Percentiles rank a stretch among this genome's conserved stretches.
Conservation (phyloP, 2,888 invertebrate species). For the Odontocerum albicorne region DNA sequence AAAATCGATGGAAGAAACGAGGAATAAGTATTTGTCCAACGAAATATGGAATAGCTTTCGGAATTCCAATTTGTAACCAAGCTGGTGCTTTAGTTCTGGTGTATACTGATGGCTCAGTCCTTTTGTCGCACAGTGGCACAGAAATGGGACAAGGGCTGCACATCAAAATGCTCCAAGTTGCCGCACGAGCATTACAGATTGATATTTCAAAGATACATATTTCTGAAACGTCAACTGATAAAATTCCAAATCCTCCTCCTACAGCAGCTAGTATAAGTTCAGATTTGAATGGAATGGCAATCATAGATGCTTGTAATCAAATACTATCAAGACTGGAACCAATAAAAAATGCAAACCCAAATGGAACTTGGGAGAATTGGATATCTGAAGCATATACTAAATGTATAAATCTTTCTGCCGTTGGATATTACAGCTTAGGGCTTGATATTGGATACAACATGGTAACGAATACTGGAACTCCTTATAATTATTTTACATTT, state of each 20-base stretch:
- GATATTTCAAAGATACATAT: constrained; percentile 75
- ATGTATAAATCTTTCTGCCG: constrained; percentile 77
- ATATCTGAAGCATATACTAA: constrained; percentile 74
- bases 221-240: constrained; percentile 83
- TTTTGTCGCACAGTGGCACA: constrained; percentile 88
- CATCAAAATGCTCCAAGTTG: constrained; percentile 94
- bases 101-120: constrained; percentile 87
- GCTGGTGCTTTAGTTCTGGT: constrained; percentile 84
- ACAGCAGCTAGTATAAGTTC: constrained; percentile 89
- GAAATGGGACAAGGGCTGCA: constrained; percentile 98
- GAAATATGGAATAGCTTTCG: constrained; percentile 84
- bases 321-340: constrained; percentile 74
- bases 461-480: constrained; percentile 67
- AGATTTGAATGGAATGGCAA: constrained; percentile 91
- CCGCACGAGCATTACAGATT: constrained; percentile 71
- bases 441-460: constrained; percentile 74
- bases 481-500: constrained; percentile 84
- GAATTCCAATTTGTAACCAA: constrained; percentile 76
- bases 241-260: constrained; percentile 88
- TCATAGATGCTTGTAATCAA: constrained; percentile 78
- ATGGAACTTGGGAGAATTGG: constrained; percentile 85
- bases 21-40: constrained; percentile 82
- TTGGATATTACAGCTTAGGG: constrained; percentile 80
- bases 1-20: constrained; percentile 83
- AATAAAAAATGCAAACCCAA: constrained; percentile 72